Conservation (phyloP, 2,888 invertebrate genomes). For the Drosophila cyrtoloma region DNA sequence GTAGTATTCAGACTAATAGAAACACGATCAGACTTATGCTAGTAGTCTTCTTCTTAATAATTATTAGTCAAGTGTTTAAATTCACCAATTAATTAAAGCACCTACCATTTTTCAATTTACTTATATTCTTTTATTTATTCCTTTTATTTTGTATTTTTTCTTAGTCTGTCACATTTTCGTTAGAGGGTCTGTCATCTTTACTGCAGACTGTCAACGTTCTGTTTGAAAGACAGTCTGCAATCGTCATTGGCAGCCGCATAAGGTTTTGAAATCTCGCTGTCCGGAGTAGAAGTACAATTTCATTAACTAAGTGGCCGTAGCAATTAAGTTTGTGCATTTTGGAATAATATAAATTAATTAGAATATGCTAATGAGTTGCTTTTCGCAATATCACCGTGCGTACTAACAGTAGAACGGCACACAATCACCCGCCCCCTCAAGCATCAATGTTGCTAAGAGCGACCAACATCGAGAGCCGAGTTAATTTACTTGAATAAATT, state of each 20-base stretch:
- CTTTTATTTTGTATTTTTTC: neutral
- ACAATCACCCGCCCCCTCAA: neutral
- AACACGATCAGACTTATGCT: fast-evolving
- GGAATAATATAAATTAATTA: constrained; percentile 81
- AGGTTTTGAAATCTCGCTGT: constrained; percentile 39
- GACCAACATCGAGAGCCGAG: constrained; percentile 53
- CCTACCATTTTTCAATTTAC: neutral
- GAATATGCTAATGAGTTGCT: constrained; percentile 77
- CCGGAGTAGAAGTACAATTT: constrained; percentile 68
- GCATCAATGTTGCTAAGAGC: constrained; percentile 21
- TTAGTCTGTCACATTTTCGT: too few species aligned
- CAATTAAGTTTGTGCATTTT: constrained; percentile 79
- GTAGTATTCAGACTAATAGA: neutral
- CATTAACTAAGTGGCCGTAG: constrained; percentile 78
- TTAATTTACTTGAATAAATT: constrained; percentile 78
- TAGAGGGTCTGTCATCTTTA: neutral
- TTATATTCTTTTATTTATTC: too few species aligned
- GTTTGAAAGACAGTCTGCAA: constrained; percentile 20
- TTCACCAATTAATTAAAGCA: neutral
- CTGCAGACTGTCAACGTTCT: constrained; percentile 17
- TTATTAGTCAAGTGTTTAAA: neutral
- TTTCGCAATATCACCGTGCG: constrained; percentile 46
- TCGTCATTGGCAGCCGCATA: constrained; percentile 37
- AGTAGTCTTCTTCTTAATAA: neutral
- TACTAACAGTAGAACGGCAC: constrained; percentile 2